phyloP scores from a whole-genome alignment of 1,140 invertebrate genomes.

The Pseudomyrmex gracilis region DNA sequence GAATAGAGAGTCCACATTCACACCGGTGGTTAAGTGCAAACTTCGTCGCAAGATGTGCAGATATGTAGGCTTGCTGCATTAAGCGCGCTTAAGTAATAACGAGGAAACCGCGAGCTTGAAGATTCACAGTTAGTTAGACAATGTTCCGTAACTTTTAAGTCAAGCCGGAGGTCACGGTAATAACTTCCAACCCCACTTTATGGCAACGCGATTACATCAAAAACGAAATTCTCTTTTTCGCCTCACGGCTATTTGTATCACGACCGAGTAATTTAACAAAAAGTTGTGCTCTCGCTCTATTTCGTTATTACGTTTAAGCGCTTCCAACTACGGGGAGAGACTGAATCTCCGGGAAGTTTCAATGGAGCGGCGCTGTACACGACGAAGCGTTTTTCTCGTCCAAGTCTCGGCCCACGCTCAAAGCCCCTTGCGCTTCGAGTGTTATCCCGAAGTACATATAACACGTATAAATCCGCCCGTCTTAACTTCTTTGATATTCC shows the following conservation, averaged over 20 bases:
- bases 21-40: not conserved
- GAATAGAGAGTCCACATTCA: not conserved
- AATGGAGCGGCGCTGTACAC: conserved; percentile 35
- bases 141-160: conserved; percentile 47
- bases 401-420: conserved; percentile 13
- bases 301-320: conserved; percentile 67
- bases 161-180: conserved; percentile 54
- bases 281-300: conserved; percentile 61
- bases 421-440: conserved; percentile 16
- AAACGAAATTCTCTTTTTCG: conserved; percentile 44
- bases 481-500: conserved; percentile 60
- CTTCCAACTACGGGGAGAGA: conserved; percentile 47
- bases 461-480: conserved; percentile 49
- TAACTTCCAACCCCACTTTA: conserved; percentile 57
- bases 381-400: conserved; percentile 43
- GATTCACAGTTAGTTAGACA: conserved; percentile 52
- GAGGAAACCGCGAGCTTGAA: conserved; percentile 15
- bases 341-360: conserved; percentile 61
- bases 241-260: conserved; percentile 65
- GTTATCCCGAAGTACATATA: conserved; percentile 52
- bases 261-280: conserved; percentile 60
- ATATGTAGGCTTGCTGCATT: not conserved
- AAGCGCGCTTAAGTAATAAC: conserved; percentile 6
- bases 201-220: conserved; percentile 19
- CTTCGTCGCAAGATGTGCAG: not conserved